These are phyloP conservation scores for Cephus spinipes DNA, from an alignment of 2,888 invertebrate species.

Conservation along the genomic window DNA sequence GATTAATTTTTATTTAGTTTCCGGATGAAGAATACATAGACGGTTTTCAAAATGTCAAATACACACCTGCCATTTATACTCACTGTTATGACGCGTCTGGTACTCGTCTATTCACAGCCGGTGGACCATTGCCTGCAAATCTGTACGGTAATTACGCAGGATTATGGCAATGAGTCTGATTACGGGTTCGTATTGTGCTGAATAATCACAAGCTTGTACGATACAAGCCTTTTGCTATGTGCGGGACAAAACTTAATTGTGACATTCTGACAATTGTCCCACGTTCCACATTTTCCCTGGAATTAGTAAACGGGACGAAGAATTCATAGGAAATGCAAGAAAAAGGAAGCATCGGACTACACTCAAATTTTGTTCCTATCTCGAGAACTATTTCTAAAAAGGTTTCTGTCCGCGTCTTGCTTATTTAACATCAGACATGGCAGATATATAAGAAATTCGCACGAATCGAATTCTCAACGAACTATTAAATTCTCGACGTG, in stretches of 20 bases:
- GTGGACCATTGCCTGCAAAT: constrained; percentile 92
- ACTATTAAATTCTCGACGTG: background rate
- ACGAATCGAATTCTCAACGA: background rate
- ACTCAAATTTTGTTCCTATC: constrained; percentile 24
- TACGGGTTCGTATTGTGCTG: background rate
- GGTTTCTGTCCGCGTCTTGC: background rate
- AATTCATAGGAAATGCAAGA: constrained; percentile 9
- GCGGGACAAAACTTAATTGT: background rate
- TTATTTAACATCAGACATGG: background rate
- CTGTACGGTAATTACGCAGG: constrained; percentile 95
- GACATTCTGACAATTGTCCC: background rate
- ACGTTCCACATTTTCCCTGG: background rate
- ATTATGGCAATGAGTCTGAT: constrained; percentile 82
- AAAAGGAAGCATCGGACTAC: background rate
- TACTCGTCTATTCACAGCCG: constrained; percentile 92
- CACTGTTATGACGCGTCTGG: constrained; percentile 95
- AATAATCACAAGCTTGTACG: background rate
- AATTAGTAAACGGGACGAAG: background rate
- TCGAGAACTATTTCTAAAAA: constrained; percentile 6
- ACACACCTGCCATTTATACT: constrained; percentile 94
- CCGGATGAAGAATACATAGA: constrained; percentile 87
- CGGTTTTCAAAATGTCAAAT: constrained; percentile 86
- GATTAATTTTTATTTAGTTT: constrained; percentile 72
- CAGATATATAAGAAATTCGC: background rate
- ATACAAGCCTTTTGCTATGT: background rate